These are phyloP conservation scores for Urocyon cinereoargenteus DNA, from an alignment of 2,797 vertebrate species.

Conservation along the genomic window DNA sequence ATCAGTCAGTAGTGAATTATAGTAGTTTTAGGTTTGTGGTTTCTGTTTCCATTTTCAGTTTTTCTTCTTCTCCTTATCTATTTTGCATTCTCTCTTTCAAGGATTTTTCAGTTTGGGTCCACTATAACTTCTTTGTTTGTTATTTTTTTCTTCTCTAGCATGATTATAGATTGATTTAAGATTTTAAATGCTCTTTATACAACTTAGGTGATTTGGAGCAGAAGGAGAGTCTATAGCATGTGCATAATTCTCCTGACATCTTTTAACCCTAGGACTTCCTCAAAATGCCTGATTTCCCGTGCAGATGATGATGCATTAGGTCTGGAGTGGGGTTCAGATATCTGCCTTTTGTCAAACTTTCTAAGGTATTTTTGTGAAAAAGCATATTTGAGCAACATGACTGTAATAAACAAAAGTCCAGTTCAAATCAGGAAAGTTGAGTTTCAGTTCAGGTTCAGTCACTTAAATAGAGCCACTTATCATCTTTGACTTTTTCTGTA, in stretches of 20 bases:
- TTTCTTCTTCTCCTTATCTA: neutral
- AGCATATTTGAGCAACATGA: neutral
- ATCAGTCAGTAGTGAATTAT: neutral
- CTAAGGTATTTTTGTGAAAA: neutral
- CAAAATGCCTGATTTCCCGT: neutral
- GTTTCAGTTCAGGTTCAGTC: neutral
- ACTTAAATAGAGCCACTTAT: neutral
- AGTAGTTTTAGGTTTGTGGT: neutral
- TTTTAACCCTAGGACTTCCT: neutral
- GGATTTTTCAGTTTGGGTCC: neutral
- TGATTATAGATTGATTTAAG: neutral
- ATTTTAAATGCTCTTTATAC: neutral
- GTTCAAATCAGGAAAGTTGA: neutral
- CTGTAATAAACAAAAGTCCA: neutral
- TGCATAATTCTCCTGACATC: neutral
- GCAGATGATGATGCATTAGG: neutral
- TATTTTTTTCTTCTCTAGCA: neutral
- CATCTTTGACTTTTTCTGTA: neutral
- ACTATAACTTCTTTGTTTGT: neutral
- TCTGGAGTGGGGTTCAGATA: neutral
- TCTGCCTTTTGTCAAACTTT: neutral
- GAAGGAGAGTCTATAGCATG: neutral
- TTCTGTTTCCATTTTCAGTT: neutral
- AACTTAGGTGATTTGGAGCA: neutral
- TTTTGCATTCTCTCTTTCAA: neutral